Percentiles rank a stretch among this genome's conserved stretches.
Conservation (phyloP, 2,113 vertebrate genomes). For the Strix aluco region DNA sequence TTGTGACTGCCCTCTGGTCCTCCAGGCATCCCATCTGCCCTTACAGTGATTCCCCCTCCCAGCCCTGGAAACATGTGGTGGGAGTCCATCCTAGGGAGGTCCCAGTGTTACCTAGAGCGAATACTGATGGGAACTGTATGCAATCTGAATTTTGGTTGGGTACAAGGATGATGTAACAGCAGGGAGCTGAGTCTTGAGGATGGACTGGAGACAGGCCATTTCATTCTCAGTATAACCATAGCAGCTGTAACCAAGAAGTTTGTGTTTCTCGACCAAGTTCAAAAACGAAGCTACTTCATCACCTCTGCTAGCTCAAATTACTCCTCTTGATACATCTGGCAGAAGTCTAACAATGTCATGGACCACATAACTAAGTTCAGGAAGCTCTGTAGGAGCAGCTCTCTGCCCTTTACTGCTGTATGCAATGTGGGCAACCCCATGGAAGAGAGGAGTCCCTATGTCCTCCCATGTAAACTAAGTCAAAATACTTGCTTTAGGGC, state of each 20-base stretch:
- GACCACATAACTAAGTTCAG: background rate
- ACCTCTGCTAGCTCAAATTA: background rate
- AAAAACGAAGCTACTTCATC: background rate
- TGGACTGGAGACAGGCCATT: background rate
- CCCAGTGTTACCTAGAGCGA: background rate
- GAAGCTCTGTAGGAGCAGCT: background rate
- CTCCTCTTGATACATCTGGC: background rate
- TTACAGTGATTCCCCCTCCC: background rate
- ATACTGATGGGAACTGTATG: background rate
- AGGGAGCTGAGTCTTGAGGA: background rate
- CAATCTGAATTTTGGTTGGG: background rate
- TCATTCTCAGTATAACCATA: background rate
- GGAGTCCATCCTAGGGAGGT: background rate
- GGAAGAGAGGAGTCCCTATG: background rate
- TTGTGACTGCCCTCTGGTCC: background rate
- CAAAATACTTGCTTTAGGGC: background rate
- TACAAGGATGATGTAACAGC: background rate
- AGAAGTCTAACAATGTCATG: background rate
- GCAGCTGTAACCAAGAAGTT: background rate
- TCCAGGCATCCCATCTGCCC: background rate
- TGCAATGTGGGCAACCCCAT: background rate
- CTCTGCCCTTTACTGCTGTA: background rate
- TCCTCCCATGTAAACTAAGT: background rate
- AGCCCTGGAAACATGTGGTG: background rate
- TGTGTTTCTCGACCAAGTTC: background rate